Base-by-base conservation (phyloP, 2,113 vertebrate species). In the Notothenia rossii region DNA sequence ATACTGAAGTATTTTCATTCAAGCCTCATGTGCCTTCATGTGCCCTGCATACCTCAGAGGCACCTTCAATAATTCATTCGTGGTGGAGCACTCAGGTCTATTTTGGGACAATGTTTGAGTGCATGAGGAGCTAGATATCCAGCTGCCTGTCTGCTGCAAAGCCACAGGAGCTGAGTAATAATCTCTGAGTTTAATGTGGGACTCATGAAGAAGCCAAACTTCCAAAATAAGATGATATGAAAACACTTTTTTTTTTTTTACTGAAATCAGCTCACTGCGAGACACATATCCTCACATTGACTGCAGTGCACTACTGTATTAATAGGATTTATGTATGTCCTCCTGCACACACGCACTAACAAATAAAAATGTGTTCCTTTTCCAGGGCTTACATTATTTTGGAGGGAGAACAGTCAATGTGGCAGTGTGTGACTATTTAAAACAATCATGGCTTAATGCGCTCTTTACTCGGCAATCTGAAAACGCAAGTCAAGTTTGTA, bases 41-140 rank as follows among this genome's bases (percentile, higher is more conserved):
- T 77, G 62, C 69, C 61, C 66, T 58, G 56, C 88, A 90, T 85
- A 86, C 79, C 85, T 82, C 87, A 64, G 67, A 77, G 72, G 82
- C 82, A 83, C 78, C 83, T 86, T 92, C 68, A 91, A 93, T 93
- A 82, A 90, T 91, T 93, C 80, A 94, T 86, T 72, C 83, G 79
- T 51, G 62, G 68, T 1, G 40, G 72, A 92, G 88, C 89, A 82
- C 83, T 89, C 78, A 36, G 66, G 46, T 90, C 91, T 92, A 92
- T 93, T 92, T 92, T 87, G 72, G 83, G 86, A 90, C 20, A 73
- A 72, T 49, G 50, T 87, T 81, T 56, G 45, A 74, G 72, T 43
- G 54, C 56, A 75, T 0, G 10, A 63, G 51, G 69, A 80, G 55
- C 43, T 72, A 2, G 58, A 72, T 66, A 55, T 80, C 82, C 70